Percentiles rank a stretch among this genome's conserved stretches.
phyloP scores from a whole-genome alignment of 30 jellyfish, hydroid and myxozoan species.

The Chrysaora quinquecirrha region DNA sequence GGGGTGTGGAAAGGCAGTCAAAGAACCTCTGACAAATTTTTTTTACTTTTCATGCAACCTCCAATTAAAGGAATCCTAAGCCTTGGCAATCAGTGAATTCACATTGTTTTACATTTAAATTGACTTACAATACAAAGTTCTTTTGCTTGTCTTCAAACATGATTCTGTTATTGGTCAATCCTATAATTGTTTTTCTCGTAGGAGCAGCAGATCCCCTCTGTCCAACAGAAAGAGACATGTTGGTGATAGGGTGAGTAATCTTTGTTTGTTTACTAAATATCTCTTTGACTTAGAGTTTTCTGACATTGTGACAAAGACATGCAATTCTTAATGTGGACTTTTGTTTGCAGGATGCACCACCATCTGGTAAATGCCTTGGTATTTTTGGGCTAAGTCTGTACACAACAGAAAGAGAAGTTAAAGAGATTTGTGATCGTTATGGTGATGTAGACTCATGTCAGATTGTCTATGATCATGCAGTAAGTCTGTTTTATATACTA shows the following conservation, averaged over 20 bases:
- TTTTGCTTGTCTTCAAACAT: too few relatives aligned
- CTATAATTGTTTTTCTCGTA: not conserved
- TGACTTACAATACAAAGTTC: too few relatives aligned
- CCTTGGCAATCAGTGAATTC: too few relatives aligned
- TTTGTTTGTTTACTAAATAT: too few relatives aligned
- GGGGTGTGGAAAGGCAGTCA: too few relatives aligned
- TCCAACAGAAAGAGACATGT: conserved; percentile 91
- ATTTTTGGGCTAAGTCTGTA: conserved; percentile 98
- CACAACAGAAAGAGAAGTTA: conserved; percentile 99
- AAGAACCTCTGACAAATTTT: too few relatives aligned
- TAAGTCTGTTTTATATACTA: conserved; percentile 38
- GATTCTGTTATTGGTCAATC: too few relatives aligned
- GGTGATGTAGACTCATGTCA: conserved; percentile 94
- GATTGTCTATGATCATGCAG: conserved; percentile 99
- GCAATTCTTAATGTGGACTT: not conserved
- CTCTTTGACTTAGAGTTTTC: too few relatives aligned
- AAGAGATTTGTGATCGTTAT: conserved; percentile 89
- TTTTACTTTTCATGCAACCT: too few relatives aligned
- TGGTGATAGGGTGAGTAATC: conserved; percentile 91
- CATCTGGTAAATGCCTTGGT: conserved; percentile 99
- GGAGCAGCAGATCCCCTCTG: conserved; percentile 89
- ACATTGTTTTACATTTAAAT: too few relatives aligned
- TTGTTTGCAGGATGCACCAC: conserved; percentile 94
- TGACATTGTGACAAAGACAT: not conserved
- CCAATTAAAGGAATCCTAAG: too few relatives aligned